These are phyloP conservation scores for Catocala nupta DNA, from an alignment of 2,888 invertebrate species.

Conservation along the genomic window DNA sequence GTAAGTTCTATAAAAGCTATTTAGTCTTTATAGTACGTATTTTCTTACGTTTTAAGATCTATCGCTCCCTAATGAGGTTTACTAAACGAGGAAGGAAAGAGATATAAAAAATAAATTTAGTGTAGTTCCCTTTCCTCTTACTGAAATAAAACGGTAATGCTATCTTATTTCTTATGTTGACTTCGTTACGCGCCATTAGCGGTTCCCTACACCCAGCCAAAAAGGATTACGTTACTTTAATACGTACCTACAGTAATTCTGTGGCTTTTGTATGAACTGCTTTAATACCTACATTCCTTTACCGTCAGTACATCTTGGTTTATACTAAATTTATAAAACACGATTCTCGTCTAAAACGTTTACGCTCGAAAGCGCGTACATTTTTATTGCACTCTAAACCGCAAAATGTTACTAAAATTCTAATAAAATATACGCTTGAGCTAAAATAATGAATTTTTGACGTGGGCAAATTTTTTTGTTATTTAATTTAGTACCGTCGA, in stretches of 20 bases:
- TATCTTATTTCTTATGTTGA: conserved; percentile 42
- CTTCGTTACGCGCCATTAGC: conserved; percentile 43
- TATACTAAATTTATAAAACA: conserved; percentile 14
- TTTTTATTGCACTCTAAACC: conserved; percentile 24
- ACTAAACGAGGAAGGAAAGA: conserved; percentile 18
- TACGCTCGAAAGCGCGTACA: conserved; percentile 19
- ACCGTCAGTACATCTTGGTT: conserved; percentile 6
- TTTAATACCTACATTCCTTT: conserved; percentile 16
- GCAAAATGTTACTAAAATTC: conserved; percentile 11
- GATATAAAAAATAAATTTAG: conserved; percentile 26
- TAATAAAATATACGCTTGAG: conserved; percentile 10
- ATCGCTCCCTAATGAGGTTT: background rate
- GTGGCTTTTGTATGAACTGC: conserved; percentile 38
- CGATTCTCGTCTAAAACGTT: conserved; percentile 8
- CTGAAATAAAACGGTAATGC: conserved; percentile 23
- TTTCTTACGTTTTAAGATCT: too few relatives aligned
- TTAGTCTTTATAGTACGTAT: too few relatives aligned
- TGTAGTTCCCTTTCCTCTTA: conserved; percentile 18
- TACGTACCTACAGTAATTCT: conserved; percentile 29
- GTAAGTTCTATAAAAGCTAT: too few relatives aligned
- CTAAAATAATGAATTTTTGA: conserved; percentile 9
- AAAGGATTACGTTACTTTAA: conserved; percentile 39
- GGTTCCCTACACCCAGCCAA: conserved; percentile 24
- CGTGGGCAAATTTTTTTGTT: conserved; percentile 3
- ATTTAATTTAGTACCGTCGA: background rate